phyloP scores from a whole-genome alignment of 2,797 vertebrate species.

The Mycteria americana region DNA sequence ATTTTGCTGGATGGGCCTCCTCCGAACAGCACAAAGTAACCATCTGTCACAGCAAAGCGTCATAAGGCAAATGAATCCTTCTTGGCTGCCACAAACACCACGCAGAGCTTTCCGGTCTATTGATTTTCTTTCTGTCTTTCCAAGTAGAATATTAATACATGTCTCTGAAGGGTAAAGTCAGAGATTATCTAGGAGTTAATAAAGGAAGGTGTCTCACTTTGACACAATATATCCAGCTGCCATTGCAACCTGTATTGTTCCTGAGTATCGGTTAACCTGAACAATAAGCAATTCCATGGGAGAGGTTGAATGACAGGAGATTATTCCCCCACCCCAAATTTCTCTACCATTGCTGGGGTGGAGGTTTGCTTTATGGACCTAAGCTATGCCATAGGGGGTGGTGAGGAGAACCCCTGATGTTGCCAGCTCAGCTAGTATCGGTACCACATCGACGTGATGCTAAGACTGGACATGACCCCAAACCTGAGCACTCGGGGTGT shows the following conservation, averaged over 20 bases:
- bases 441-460: neutral
- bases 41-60: neutral
- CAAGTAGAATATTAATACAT: neutral
- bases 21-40: neutral
- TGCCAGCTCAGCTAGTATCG: neutral
- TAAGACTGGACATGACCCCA: neutral
- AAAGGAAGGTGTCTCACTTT: neutral
- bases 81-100: constrained; percentile 10
- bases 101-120: neutral
- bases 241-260: neutral
- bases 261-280: neutral
- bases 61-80: constrained; percentile 8
- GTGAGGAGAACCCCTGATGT: neutral
- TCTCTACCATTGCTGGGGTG: neutral
- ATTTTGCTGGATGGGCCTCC: neutral
- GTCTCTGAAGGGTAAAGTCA: neutral
- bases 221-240: neutral
- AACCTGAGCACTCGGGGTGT: neutral
- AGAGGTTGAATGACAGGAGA: neutral
- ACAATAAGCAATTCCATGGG: neutral
- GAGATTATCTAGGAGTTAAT: neutral
- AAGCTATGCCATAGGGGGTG: neutral
- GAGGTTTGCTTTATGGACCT: neutral
- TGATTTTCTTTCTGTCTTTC: constrained; percentile 15
- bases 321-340: neutral